These are phyloP conservation scores for Onchidella celtica DNA, from an alignment of 2,888 invertebrate genomes.

Conservation along the genomic window DNA sequence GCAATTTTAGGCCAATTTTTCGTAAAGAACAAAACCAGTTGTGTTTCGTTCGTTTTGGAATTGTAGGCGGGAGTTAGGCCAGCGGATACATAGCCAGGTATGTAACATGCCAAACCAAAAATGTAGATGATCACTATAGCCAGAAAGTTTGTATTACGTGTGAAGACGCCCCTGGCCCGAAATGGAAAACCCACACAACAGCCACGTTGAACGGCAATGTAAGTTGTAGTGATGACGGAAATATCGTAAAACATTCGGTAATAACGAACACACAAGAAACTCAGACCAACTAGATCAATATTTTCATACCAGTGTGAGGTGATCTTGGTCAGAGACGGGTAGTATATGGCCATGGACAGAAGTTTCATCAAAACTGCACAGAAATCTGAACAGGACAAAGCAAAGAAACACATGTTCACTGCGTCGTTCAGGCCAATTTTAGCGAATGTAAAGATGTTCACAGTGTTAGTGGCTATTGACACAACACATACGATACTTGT, in stretches of 20 bases:
- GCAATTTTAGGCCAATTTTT: background rate
- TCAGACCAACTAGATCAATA: no score
- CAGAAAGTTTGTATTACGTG: background rate
- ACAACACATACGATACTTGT: no score
- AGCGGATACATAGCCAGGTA: background rate
- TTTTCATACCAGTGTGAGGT: no score
- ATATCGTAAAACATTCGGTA: background rate
- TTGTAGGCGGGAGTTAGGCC: background rate
- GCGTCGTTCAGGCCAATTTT: no score
- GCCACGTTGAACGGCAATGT: background rate
- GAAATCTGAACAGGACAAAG: no score
- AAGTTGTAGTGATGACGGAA: background rate
- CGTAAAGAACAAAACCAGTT: background rate
- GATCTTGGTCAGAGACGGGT: no score
- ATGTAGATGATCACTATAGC: background rate
- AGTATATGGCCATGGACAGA: no score
- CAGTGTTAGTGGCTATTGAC: no score
- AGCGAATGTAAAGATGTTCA: no score
- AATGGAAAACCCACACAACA: background rate
- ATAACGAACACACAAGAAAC: background rate
- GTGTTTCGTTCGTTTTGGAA: background rate
- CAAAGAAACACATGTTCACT: no score
- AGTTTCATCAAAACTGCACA: no score
- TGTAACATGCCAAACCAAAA: background rate
- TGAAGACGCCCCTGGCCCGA: background rate